Conservation (phyloP, 2,797 vertebrate species). For the Channallabes apus region DNA sequence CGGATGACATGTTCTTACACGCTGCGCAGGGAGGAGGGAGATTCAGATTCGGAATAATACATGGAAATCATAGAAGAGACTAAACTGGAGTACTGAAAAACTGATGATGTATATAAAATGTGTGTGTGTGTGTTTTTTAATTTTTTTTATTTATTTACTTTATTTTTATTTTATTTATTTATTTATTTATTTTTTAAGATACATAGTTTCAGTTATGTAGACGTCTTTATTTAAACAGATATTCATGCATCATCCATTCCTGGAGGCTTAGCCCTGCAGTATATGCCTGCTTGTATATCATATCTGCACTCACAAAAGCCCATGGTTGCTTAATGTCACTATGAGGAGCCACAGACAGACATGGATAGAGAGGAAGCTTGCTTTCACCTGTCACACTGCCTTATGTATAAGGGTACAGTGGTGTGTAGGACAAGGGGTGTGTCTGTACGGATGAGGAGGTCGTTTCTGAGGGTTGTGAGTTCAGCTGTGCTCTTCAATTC, state of each 20-base stretch:
- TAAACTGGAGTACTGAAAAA: not conserved
- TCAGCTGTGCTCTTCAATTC: slow-evolving; percentile 37
- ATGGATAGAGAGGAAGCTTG: not conserved
- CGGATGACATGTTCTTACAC: not conserved
- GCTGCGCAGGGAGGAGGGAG: not conserved
- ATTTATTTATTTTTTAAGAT: not conserved
- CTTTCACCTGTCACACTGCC: slow-evolving; percentile 34
- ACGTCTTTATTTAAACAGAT: too few species aligned
- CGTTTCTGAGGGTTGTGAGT: slow-evolving; percentile 22
- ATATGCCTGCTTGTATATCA: not conserved
- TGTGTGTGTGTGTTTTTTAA: too few species aligned
- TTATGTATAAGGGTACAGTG: not conserved
- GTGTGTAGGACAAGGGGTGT: not conserved
- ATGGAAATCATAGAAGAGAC: not conserved
- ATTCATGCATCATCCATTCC: not conserved
- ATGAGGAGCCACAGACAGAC: not conserved
- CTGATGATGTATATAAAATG: not conserved
- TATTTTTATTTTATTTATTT: too few species aligned
- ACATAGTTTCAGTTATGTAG: not conserved
- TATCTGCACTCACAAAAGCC: not conserved
- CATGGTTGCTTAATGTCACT: not conserved
- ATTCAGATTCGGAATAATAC: not conserved
- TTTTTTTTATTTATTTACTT: too few species aligned
- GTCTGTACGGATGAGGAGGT: not conserved
- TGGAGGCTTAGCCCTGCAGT: not conserved